phyloP scores from a whole-genome alignment of 1,140 invertebrate genomes.

The Eriocheir sinensis region DNA sequence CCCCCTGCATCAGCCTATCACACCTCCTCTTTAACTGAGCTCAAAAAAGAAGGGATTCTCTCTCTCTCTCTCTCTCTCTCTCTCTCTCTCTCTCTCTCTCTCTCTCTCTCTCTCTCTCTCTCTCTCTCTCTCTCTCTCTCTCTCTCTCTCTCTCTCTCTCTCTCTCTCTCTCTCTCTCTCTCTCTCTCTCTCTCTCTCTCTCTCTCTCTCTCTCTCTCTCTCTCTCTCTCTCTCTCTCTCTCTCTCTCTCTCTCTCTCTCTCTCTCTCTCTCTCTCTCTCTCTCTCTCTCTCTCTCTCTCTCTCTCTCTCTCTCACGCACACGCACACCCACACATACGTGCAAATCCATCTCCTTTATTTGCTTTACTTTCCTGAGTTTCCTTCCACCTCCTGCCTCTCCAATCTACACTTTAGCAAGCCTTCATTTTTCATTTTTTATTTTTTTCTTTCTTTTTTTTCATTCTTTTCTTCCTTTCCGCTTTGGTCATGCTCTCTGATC shows the following conservation, averaged over 20 bases:
- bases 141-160: not conserved
- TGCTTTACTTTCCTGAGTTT: too few species aligned
- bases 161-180: too few species aligned
- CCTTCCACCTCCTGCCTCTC: too few species aligned
- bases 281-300: conserved; percentile 7
- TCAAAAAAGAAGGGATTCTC: too few species aligned
- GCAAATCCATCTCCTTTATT: too few species aligned
- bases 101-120: not conserved
- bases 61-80: not conserved
- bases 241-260: not conserved
- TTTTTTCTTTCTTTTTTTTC: not conserved
- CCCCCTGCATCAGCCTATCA: not conserved
- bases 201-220: not conserved
- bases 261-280: conserved; percentile 27
- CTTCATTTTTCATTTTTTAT: too few species aligned
- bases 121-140: not conserved
- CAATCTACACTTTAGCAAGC: too few species aligned
- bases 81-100: conserved; percentile 36
- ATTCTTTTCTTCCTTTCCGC: not conserved
- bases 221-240: not conserved
- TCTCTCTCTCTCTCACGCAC: not conserved
- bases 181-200: not conserved
- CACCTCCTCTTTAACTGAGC: too few species aligned
- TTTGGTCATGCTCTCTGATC: too few species aligned
- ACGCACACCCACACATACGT: too few species aligned